Percentiles rank a stretch among this genome's conserved stretches.
Conservation (phyloP, 2,113 vertebrate genomes). For the Narcine bancroftii region DNA sequence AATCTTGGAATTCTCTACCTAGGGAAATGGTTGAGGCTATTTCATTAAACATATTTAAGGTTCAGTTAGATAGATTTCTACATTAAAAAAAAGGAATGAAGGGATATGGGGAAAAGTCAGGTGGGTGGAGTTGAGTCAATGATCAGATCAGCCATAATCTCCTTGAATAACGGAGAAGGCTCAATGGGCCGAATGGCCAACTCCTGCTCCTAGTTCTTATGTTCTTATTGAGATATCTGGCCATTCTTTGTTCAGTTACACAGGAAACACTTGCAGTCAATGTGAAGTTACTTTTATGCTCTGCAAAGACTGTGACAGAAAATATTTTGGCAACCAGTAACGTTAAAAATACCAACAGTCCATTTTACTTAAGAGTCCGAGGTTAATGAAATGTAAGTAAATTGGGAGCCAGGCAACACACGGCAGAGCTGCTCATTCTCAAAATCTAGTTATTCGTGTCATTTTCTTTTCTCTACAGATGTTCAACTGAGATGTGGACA, state of each 20-base stretch:
- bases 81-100: no score
- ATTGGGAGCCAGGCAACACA: constrained; percentile 47
- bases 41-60: no score
- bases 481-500: background rate
- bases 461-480: background rate
- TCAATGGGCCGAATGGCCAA: no score
- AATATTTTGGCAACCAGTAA: constrained; percentile 55
- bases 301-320: constrained; percentile 51
- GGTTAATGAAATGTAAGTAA: constrained; percentile 57
- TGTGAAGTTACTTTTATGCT: constrained; percentile 53
- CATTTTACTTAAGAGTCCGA: constrained; percentile 61
- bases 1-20: no score
- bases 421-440: background rate
- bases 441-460: background rate
- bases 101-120: no score
- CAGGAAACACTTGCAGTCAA: constrained; percentile 49
- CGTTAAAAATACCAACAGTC: constrained; percentile 65
- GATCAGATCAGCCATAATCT: no score
- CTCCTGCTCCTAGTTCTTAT: no score
- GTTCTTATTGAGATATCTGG: no score
- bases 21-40: no score
- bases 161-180: no score
- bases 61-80: no score
- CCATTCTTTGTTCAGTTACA: constrained; percentile 44
- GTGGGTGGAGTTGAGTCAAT: no score